These are phyloP conservation scores for Mormyrus proboscirostris DNA, from an alignment of 2,797 vertebrate genomes.

Conservation along the genomic window DNA sequence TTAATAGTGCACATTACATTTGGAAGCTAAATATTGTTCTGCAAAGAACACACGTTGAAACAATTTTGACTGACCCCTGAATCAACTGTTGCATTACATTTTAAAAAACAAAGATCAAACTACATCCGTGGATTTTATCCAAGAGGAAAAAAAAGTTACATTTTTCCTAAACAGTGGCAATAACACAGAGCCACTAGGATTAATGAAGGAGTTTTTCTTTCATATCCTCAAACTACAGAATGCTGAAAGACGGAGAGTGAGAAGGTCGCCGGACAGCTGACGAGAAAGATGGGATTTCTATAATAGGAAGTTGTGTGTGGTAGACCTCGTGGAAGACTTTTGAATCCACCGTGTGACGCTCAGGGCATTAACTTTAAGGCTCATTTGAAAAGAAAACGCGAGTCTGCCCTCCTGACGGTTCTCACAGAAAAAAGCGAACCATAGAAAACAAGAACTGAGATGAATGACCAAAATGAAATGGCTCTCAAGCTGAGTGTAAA, in stretches of 20 bases:
- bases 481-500: slow-evolving; percentile 20
- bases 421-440: slow-evolving; percentile 4
- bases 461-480: slow-evolving; percentile 23
- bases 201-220: slow-evolving; percentile 23
- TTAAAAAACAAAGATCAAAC: slow-evolving; percentile 32
- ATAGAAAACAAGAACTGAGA: slow-evolving; percentile 19
- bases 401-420: slow-evolving; percentile 17
- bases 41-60: slow-evolving; percentile 26
- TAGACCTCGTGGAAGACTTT: slow-evolving; percentile 25
- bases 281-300: slow-evolving; percentile 21
- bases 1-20: slow-evolving; percentile 16
- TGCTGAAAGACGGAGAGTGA: slow-evolving; percentile 3
- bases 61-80: slow-evolving; percentile 32
- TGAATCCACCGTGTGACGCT: slow-evolving; percentile 26
- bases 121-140: slow-evolving; percentile 27
- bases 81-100: slow-evolving; percentile 28
- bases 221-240: slow-evolving; percentile 20
- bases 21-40: slow-evolving; percentile 31
- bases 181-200: slow-evolving; percentile 24
- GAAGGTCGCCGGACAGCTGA: slow-evolving; percentile 21
- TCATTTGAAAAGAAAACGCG: slow-evolving; percentile 30
- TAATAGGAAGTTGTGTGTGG: slow-evolving; percentile 30
- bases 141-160: slow-evolving; percentile 16
- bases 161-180: slow-evolving; percentile 34
- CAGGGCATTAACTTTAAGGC: slow-evolving; percentile 30